A percentile compares a stretch with the other conserved stretches of the same genome.
Evolutionary conservation across 64 coral and sea anemone species (phyloP).

Genomic region (Dendronephthya gigantea): DNA sequence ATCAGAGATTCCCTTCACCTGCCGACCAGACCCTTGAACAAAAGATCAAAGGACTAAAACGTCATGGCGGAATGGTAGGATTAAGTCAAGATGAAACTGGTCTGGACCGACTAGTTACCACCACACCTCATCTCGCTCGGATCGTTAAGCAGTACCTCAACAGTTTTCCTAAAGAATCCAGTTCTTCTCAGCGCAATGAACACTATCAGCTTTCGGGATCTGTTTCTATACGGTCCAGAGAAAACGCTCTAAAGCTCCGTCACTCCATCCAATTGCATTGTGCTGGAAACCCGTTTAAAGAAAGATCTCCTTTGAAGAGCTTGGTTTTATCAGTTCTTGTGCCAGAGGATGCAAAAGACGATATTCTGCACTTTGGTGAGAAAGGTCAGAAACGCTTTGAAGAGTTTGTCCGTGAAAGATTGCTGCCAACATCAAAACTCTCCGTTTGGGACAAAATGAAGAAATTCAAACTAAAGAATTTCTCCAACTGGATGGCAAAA

Average conservation of each 20-base stretch:
- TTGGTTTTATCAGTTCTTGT: conserved; percentile 29
- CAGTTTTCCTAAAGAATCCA: conserved; percentile 6
- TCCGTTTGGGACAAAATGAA: conserved; percentile 31
- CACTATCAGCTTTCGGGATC: background rate
- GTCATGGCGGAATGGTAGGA: conserved; percentile 32
- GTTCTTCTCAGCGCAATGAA: background rate
- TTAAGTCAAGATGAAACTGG: conserved; percentile 36
- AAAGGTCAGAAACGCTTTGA: conserved; percentile 31
- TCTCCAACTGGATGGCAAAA: conserved; percentile 30
- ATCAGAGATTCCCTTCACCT: conserved; percentile 34
- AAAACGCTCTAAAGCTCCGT: background rate
- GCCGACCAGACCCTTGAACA: conserved; percentile 30
- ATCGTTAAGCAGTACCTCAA: conserved; percentile 23
- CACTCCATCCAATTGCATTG: conserved; percentile 25
- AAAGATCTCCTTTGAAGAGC: background rate
- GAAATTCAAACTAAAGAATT: conserved; percentile 39
- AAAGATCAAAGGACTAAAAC: conserved; percentile 36
- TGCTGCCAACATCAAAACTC: conserved; percentile 27
- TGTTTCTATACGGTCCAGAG: background rate
- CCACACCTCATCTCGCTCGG: conserved; percentile 33
- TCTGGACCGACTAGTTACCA: conserved; percentile 28
- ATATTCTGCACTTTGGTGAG: conserved; percentile 26
- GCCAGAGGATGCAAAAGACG: conserved; percentile 35
- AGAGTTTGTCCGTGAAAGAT: conserved; percentile 30
- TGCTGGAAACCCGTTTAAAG: background rate